Evolutionary conservation across 2,888 invertebrate genomes (phyloP), one percentile per base, ranked within the genome.

Genomic region (Mycalesis mineus): DNA sequence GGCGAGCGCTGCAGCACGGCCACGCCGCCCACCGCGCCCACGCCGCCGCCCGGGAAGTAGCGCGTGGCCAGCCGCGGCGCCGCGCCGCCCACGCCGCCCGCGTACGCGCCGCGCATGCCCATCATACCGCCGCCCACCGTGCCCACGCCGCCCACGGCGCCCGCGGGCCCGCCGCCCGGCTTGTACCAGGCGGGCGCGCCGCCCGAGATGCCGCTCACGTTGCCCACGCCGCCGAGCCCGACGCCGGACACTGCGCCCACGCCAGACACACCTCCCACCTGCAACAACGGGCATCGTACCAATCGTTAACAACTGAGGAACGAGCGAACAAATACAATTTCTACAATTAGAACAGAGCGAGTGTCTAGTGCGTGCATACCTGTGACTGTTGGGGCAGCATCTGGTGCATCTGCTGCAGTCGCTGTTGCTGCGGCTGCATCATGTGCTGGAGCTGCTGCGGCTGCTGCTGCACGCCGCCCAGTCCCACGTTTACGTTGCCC

Each of bases 1-100:
- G 94, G 94, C 60, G 93, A 92, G 60, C 93, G 94, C 82, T 92
- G 93, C 92, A 81, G 68, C 91, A 69, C 74, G 65, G 68, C 69
- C 91, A 69, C 74, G 66, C 69, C 69, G 71, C 61, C 72, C 69
- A 67, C 68, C 62, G 68, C 71, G 64, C 70, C 66, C 66, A 78
- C 67, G 65, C 68, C 75, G 66, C 83, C 78, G 68, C 73, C 74
- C 68, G 76, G 74, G 70, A 74, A 76, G 77, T 77, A 78, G 61
- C 81, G 75, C 66, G 96, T 75, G 91, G 65, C 92, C 91, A 66
- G 92, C 93, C 75, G 67, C 79, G 92, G 92, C 71, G 65, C 92
- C 91, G 69, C 91, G 72, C 75, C 91, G 72, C 75, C 75, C 44
- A 28, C 44, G 61, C 73, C 72, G 64, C 68, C 72, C 61, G 69